Base-by-base conservation (phyloP, 2,797 vertebrate genomes). In the Mico argentatus region DNA sequence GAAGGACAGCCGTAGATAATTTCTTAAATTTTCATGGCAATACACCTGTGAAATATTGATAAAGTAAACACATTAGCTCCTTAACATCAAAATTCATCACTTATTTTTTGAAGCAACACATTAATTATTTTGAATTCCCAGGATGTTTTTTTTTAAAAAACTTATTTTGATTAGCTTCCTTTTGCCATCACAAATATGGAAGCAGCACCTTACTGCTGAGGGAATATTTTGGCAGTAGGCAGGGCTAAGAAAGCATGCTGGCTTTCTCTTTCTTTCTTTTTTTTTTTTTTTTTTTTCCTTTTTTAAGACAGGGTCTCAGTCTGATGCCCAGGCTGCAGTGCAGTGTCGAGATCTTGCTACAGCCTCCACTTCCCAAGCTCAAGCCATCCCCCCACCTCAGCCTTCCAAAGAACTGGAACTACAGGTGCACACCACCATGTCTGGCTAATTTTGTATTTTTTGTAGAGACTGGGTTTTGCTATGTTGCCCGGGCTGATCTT, bases 101-200 rank as follows among this genome's bases (percentile, higher is more conserved):
- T 14, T 88, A 27, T 44, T 95, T 92, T 76, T 85, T 88, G 95
- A 57, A 93, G 36, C 27, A 88, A 55, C 44, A 48, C 44, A 26
- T 92, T 61, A 86, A 79, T 89, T 88, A 86, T 85, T 97, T 88
- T 90, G 30, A 64, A 81, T 85, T 67, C n/a, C 27, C 27, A 91
- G n/a, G 20, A 48, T 92, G 4, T 77, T 75, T 44, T 75, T 44
- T 94, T 46, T 19, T 13, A n/a, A 73, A 92, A 77, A 36, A 20
- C 24, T 48, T 48, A 44, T 59, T 82, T 95, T 57, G 92, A 80
- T 82, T 95, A 89, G 39, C 82, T 92, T 92, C 87, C 20, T 86
- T 95, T 92, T 92, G 59, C 27, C 73, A 19, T 94, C 50, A 94
- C 55, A 41, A 90, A 41, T 77, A 55, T 52, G 44, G 33, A 82